A percentile compares a stretch with the other conserved stretches of the same genome.
Conservation (phyloP, 2,113 vertebrate species). For the Chaenogobius annularis region DNA sequence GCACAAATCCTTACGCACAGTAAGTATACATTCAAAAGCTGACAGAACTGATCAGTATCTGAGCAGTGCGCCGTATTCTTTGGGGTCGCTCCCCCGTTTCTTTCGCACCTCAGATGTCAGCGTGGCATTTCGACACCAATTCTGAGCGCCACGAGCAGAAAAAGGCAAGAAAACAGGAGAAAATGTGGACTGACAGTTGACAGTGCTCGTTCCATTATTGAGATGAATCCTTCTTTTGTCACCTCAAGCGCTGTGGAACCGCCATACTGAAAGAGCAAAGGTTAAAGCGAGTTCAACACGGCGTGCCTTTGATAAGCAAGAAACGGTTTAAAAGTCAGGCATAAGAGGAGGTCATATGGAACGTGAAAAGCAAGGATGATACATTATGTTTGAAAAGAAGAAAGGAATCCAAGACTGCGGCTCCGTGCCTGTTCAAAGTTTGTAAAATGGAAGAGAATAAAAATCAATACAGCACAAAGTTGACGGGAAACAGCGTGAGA, state of each 20-base stretch:
- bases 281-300: neutral
- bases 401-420: neutral
- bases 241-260: neutral
- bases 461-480: constrained; percentile 4
- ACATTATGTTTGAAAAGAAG: constrained; percentile 6
- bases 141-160: constrained; percentile 15
- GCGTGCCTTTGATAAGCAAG: neutral
- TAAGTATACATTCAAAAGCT: constrained; percentile 13
- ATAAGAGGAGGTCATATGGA: neutral
- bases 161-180: constrained; percentile 4
- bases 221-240: neutral
- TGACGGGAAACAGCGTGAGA: neutral
- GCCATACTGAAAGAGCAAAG: neutral
- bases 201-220: neutral
- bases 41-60: constrained; percentile 7
- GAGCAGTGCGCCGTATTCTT: neutral
- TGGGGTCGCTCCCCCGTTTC: neutral
- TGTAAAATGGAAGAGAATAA: neutral
- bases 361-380: neutral
- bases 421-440: neutral
- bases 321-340: neutral
- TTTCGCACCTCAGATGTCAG: constrained; percentile 24
- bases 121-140: constrained; percentile 32
- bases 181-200: constrained; percentile 25
- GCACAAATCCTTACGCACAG: neutral